Evolutionary conservation across 2,797 vertebrate species (phyloP).

Genomic region (Muscicapa striata): DNA sequence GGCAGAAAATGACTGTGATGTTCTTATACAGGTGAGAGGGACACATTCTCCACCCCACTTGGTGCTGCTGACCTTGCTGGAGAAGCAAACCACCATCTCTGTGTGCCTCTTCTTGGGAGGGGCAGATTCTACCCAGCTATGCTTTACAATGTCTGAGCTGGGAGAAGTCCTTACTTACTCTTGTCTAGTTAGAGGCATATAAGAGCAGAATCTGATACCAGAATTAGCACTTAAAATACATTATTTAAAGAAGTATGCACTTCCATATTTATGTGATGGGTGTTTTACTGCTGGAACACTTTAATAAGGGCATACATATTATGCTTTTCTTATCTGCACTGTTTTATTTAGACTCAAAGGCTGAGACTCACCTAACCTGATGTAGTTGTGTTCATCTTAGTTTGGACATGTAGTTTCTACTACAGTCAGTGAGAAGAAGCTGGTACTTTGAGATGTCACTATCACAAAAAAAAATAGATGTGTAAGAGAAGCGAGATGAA

Average conservation of each 20-base stretch:
- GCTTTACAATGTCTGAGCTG: neutral
- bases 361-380: neutral
- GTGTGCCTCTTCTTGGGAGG: neutral
- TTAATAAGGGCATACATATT: neutral
- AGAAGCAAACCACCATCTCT: neutral
- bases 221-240: conserved; percentile 21
- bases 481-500: neutral
- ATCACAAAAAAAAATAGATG: neutral
- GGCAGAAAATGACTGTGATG: neutral
- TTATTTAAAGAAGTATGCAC: conserved; percentile 27
- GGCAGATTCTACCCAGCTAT: neutral
- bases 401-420: neutral
- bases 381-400: neutral
- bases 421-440: neutral
- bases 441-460: neutral
- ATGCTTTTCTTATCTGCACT: neutral
- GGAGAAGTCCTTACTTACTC: neutral
- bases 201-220: conserved; percentile 3
- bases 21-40: neutral
- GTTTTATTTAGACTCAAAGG: neutral
- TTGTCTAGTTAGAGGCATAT: neutral
- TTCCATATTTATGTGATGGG: conserved; percentile 24
- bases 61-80: neutral
- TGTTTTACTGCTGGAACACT: neutral
- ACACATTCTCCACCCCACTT: neutral